A percentile compares a stretch with the other conserved stretches of the same genome.
Conservation (phyloP, 1,140 invertebrate genomes). For the Tachypleus tridentatus region DNA sequence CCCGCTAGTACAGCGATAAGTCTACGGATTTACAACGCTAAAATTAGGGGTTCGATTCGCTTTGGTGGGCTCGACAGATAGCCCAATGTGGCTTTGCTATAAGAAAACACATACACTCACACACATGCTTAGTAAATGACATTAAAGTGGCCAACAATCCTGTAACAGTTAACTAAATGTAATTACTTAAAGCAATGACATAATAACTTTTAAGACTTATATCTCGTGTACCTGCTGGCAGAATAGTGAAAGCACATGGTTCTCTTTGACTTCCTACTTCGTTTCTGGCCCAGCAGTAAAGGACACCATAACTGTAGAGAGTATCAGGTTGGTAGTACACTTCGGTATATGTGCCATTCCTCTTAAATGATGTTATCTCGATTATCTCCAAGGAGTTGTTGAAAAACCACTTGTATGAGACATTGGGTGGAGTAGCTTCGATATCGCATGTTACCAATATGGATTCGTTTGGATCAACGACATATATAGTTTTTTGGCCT, state of each 20-base stretch:
- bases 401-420: slow-evolving; percentile 23
- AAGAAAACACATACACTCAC: too few species aligned
- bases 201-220: slow-evolving; percentile 21
- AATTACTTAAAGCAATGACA: too few species aligned
- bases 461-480: slow-evolving; percentile 75
- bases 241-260: slow-evolving; percentile 66
- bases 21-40: too few species aligned
- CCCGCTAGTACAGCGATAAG: too few species aligned
- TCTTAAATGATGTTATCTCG: slow-evolving; percentile 12
- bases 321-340: slow-evolving; percentile 41
- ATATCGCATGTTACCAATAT: slow-evolving; percentile 67
- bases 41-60: too few species aligned
- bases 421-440: slow-evolving; percentile 23
- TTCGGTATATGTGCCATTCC: slow-evolving; percentile 8
- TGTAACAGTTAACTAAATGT: too few species aligned
- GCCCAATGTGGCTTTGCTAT: too few species aligned
- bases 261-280: slow-evolving; percentile 59
- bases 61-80: too few species aligned
- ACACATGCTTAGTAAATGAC: too few species aligned
- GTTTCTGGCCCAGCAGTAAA: slow-evolving; percentile 76
- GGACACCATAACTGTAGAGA: slow-evolving; percentile 58
- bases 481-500: slow-evolving; percentile 58
- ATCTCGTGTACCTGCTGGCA: slow-evolving; percentile 53
- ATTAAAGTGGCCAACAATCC: too few species aligned
- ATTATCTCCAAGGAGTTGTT: slow-evolving; percentile 56